phyloP scores from a whole-genome alignment of 2,113 vertebrate genomes.

The Amphilophus citrinellus region DNA sequence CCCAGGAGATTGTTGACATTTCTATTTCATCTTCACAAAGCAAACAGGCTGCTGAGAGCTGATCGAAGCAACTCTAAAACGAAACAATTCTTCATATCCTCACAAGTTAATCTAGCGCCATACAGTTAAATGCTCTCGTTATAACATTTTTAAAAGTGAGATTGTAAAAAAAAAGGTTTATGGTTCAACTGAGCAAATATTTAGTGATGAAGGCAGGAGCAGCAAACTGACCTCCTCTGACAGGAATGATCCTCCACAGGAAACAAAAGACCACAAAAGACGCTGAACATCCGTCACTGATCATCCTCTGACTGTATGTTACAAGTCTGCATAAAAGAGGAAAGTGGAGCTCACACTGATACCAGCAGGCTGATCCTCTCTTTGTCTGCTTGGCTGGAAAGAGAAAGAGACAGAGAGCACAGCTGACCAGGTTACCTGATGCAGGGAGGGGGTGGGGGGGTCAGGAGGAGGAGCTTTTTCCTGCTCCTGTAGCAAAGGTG shows the following conservation, averaged over 20 bases:
- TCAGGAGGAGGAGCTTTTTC: neutral
- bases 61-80: too few species aligned
- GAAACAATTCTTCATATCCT: too few species aligned
- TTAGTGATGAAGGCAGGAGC: neutral
- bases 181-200: neutral
- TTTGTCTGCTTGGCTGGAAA: neutral
- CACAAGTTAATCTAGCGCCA: fast-evolving
- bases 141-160: neutral
- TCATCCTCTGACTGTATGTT: neutral
- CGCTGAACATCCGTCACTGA: fast-evolving
- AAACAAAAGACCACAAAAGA: neutral
- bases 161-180: neutral
- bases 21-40: too few species aligned
- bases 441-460: neutral
- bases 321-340: neutral
- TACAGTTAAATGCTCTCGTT: neutral
- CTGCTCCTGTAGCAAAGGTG: neutral
- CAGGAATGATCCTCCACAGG: neutral
- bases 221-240: neutral
- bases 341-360: neutral
- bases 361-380: fast-evolving
- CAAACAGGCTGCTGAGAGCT: too few species aligned
- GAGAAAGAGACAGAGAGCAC: too few species aligned
- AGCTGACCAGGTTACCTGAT: neutral
- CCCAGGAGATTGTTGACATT: too few species aligned